Evolutionary conservation across 2,113 vertebrate species (phyloP).

Genomic region (Zootoca vivipara): DNA sequence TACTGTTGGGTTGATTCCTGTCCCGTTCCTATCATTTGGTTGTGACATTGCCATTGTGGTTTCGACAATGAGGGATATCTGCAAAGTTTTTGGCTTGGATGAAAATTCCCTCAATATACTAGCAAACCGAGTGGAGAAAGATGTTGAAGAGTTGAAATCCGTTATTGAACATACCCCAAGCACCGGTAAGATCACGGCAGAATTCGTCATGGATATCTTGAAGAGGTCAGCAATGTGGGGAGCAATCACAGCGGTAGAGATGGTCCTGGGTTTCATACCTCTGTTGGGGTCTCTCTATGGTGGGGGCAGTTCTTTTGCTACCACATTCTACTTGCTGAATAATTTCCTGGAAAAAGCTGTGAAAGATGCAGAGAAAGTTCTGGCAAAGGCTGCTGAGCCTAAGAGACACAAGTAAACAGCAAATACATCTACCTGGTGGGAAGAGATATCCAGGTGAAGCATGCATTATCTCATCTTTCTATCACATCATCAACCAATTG

Average conservation of each 20-base stretch:
- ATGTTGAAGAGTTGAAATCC: neutral
- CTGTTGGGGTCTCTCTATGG: neutral
- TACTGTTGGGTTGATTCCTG: neutral
- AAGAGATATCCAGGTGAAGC: too few relatives aligned
- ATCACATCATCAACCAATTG: too few relatives aligned
- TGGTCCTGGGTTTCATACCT: neutral
- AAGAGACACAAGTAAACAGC: neutral
- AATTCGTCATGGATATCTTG: neutral
- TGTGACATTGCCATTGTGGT: neutral
- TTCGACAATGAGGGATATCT: neutral
- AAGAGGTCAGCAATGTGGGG: neutral
- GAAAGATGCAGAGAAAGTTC: neutral
- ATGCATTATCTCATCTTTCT: too few relatives aligned
- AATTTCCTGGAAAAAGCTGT: neutral
- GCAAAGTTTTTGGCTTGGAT: neutral
- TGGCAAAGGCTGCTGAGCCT: neutral
- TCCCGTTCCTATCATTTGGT: neutral
- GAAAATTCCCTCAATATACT: neutral
- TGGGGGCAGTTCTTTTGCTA: neutral
- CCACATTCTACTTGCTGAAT: neutral
- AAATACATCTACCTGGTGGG: too few relatives aligned
- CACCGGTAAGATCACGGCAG: neutral
- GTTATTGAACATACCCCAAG: neutral
- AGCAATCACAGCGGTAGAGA: neutral
- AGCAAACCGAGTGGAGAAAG: too few relatives aligned